Evolutionary conservation across 2,888 invertebrate genomes (phyloP), one percentile per base, ranked within the genome.

Genomic region (Darwinula stevensoni): DNA sequence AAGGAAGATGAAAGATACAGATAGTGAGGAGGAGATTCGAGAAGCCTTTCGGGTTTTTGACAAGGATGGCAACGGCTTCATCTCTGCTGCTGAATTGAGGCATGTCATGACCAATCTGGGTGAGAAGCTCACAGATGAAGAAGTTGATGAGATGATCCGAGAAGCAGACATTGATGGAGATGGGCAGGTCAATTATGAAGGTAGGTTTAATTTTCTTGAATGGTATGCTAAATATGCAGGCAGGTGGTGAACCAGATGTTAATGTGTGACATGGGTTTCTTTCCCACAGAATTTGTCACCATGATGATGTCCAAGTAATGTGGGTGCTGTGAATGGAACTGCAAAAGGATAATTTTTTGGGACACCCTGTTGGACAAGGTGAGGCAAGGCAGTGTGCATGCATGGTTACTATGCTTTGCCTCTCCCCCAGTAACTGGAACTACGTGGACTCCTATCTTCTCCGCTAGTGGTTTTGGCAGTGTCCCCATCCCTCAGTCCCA

Each of bases 61-160:
- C 63, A 88, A 91, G 62, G 91, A 94, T 61, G 88, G 88, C 54
- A 91, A 94, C 56, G 94, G 94, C 47, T 94, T 88, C 64, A 91
- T 94, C 58, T 82, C 82, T 42, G 86, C 86, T 45, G 86, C 88
- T 42, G 91, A 91, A 60, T 64, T 91, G 53, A 76, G 91, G 62
- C 88, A 94, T 62, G 91, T 94, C 42, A 91, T 94, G 91, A 94
- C 91, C 62, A 94, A 94, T 65, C 72, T 94, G 47, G 91, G 91
- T 39, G 91, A 94, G 62, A 94, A 94, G 59, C 67, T 94, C 53
- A 94, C 91, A 51, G 88, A 88, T 61, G 88, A 88, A 58, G 91
- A 94, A 57, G 88, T 94, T 46, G 88, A 91, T 56, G 91, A 94
- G 61, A 91, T 94, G 88, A 88, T 91, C 59, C 67, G 82, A 56